Evolutionary conservation across 2,113 vertebrate species (phyloP).

Genomic region (Ageneiosus marmoratus): DNA sequence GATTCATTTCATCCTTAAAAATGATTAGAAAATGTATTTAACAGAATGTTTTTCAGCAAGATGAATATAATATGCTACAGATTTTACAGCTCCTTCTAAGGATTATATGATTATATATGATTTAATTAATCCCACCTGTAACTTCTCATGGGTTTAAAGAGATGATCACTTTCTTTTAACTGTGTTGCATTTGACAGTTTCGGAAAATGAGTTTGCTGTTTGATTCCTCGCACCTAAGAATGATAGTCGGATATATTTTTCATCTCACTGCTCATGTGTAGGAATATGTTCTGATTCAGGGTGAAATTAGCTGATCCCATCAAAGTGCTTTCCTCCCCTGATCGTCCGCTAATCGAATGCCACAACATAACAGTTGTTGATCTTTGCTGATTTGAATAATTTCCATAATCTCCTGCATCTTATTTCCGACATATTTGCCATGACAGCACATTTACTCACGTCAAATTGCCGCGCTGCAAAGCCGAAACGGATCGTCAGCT

Average conservation of each 20-base stretch:
- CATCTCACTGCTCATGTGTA: background rate
- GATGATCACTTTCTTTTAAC: background rate
- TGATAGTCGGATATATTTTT: background rate
- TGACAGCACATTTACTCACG: background rate
- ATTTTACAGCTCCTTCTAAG: no score
- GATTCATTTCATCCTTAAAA: no score
- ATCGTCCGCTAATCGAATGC: constrained; percentile 13
- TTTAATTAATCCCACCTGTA: no score
- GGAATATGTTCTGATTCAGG: background rate
- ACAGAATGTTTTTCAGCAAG: no score
- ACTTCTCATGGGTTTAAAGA: no score
- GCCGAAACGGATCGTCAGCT: background rate
- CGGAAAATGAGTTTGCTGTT: background rate
- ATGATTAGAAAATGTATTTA: no score
- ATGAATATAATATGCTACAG: no score
- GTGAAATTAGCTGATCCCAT: constrained; percentile 18
- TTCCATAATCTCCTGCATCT: constrained; percentile 9
- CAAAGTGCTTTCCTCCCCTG: background rate
- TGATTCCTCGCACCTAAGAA: background rate
- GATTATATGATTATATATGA: no score
- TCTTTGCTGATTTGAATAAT: constrained; percentile 13
- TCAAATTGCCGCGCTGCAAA: background rate
- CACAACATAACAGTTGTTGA: background rate
- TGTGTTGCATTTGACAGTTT: background rate
- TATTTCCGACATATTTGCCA: constrained; percentile 1